These are phyloP conservation scores for Acanthaster planci DNA, from an alignment of 35 echinoderm and acorn worm species.

Conservation along the genomic window DNA sequence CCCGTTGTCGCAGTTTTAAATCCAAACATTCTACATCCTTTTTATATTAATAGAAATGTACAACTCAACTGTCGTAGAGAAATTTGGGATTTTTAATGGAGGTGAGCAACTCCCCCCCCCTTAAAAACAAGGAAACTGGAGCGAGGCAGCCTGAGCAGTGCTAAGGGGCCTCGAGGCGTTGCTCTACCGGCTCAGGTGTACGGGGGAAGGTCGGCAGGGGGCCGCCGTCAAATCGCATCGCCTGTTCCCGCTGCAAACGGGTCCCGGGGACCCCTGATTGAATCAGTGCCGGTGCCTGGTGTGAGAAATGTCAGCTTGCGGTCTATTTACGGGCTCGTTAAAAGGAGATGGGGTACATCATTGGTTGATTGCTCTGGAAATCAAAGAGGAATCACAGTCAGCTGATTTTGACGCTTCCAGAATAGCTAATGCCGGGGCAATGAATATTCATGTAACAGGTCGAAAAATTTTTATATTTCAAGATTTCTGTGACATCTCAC, in stretches of 20 bases:
- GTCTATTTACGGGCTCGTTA: slow-evolving; percentile 11
- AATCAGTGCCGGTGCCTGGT: background rate
- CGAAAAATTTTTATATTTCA: too few relatives aligned
- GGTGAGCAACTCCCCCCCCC: background rate
- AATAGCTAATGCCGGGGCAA: too few relatives aligned
- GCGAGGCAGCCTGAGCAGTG: background rate
- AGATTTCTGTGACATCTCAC: too few relatives aligned
- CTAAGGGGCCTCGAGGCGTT: background rate
- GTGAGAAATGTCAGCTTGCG: background rate
- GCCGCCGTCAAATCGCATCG: background rate
- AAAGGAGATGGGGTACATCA: background rate
- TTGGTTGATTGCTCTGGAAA: too few relatives aligned
- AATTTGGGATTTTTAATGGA: too few relatives aligned
- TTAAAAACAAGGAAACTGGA: slow-evolving; percentile 24
- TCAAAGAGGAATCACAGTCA: too few relatives aligned
- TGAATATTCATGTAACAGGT: too few relatives aligned
- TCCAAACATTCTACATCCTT: too few relatives aligned
- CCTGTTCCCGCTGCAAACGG: background rate
- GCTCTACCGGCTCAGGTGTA: slow-evolving; percentile 1
- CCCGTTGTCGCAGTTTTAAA: too few relatives aligned
- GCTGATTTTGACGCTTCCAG: too few relatives aligned
- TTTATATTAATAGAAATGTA: too few relatives aligned
- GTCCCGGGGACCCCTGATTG: background rate
- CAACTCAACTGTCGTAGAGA: too few relatives aligned
- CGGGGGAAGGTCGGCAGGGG: background rate